Base-by-base conservation (phyloP, 2,113 vertebrate species). In the Chamaetylas fuelleborni region DNA sequence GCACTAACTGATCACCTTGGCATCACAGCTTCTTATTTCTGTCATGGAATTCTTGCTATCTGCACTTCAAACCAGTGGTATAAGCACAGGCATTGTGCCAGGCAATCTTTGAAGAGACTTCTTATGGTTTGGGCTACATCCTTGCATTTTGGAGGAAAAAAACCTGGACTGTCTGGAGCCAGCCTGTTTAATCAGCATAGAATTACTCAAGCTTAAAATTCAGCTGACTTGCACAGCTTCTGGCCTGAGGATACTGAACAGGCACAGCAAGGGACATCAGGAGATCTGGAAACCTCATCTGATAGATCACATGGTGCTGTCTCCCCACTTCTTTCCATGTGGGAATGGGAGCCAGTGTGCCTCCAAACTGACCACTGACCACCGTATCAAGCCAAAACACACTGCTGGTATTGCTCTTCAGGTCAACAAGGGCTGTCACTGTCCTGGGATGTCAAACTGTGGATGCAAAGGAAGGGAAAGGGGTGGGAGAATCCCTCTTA, bases 121-220 rank as follows among this genome's bases (percentile, higher is more conserved):
- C 91, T 86, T 94, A 96, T 66, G 86, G 95, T 97, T 92, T 95
- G 92, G 96, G 96, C 94, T 95, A 70, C 34, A 92, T 90, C 92
- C 94, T 90, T 90, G 76, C 54, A 83, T 92, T 93, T 71, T 94
- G 54, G 34, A 88, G 76, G 54, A 29, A 81, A 86, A 81, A 90
- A 95, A 28, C 47, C 45, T 83, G 95, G 95, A 94, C 96, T 64
- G 83, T 86, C 92, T 97, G 95, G 96, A 97, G 95, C 94, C 95
- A 93, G 92, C 50, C 48, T 93, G 60, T 92, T 95, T 91, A 93
- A 93, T 97, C 87, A 92, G 81, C 54, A 90, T 89, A 50, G 66
- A 96, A 91, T 95, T 92, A 96, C 93, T 94, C 76, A 92, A 94
- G 92, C 94, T 95, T 90, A 93, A 92, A 94, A 88, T 90, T 92